Evolutionary conservation across 2,888 invertebrate species (phyloP).

Genomic region (Pyrrhia umbra): DNA sequence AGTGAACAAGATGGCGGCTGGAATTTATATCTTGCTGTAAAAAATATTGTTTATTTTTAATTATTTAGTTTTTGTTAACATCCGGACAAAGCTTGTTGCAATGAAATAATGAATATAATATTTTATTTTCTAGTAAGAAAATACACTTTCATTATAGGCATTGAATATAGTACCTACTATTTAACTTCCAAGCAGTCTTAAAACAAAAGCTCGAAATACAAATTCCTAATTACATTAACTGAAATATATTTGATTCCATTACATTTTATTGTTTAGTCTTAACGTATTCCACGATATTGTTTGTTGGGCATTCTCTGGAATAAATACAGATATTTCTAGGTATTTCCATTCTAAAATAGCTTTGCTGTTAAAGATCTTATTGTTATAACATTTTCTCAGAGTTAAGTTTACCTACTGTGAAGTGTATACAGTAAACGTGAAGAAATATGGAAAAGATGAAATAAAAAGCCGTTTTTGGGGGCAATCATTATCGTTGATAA

Average conservation of each 20-base stretch:
- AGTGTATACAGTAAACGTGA: slow-evolving; percentile 1
- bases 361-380: slow-evolving; percentile 9
- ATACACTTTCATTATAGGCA: background rate
- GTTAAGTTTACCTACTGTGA: background rate
- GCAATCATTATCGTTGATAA: too few relatives aligned
- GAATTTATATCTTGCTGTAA: background rate
- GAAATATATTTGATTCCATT: slow-evolving; percentile 2
- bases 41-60: background rate
- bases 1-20: slow-evolving; percentile 17
- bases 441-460: slow-evolving; percentile 11
- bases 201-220: background rate
- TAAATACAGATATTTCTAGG: background rate
- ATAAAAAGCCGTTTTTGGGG: slow-evolving; percentile 6
- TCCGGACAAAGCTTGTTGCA: background rate
- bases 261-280: background rate
- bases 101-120: background rate
- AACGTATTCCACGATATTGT: background rate
- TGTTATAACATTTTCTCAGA: slow-evolving; percentile 4
- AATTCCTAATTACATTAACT: slow-evolving; percentile 8
- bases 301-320: background rate
- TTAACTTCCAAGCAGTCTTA: background rate
- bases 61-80: background rate
- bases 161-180: background rate
- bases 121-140: too few relatives aligned
- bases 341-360: background rate